Evolutionary conservation across 1,140 invertebrate genomes (phyloP), one percentile per base, ranked within the genome.

Genomic region (Cardiocondyla obscurior): DNA sequence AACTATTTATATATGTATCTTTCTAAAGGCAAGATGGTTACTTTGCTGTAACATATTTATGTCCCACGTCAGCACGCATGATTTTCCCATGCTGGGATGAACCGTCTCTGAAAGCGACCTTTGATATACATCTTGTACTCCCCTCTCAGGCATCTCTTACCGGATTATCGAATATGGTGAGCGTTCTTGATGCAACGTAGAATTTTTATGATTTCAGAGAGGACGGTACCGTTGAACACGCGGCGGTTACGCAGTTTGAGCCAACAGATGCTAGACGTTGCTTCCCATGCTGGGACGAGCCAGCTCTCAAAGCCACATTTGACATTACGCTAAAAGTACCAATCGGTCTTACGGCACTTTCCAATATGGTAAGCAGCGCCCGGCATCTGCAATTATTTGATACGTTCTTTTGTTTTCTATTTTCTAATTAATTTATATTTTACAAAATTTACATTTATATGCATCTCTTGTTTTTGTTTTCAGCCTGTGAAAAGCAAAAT

Each of bases 261-360:
- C 95, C 98, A 0, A 98, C 98, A 30, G 98, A 99, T 96, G 98
- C 98, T 19, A 95, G 98, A 70, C 94, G 97, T 85, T 98, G 98
- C 91, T 99, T 99, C 91, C 98, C 99, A 8, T 99, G 98, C 93
- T 99, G 98, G 98, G 99, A 99, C 94, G 99, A 99, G 92, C 99
- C 99, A 46, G 97, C 98, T 12, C 95, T 98, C 8, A 99, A 99
- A 94, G 97, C 98, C 5, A 98, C 98, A 2, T 99, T 99, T 95
- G 97, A 98, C 92, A 97, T 99, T 60, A 97, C 96, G 0, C 93
- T 99, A 4, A 95, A 96, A 85, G 97, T 98, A 74, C 97, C 97
- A 3, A 94, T 95, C 72, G 95, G 96, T 88, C 95, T 96, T 82
- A 96, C 98, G 7, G 98, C 97, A 36, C 94, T 99, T 22, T 99